Base-by-base conservation (phyloP, 2,113 vertebrate genomes). In the Ceyx margarethae region DNA sequence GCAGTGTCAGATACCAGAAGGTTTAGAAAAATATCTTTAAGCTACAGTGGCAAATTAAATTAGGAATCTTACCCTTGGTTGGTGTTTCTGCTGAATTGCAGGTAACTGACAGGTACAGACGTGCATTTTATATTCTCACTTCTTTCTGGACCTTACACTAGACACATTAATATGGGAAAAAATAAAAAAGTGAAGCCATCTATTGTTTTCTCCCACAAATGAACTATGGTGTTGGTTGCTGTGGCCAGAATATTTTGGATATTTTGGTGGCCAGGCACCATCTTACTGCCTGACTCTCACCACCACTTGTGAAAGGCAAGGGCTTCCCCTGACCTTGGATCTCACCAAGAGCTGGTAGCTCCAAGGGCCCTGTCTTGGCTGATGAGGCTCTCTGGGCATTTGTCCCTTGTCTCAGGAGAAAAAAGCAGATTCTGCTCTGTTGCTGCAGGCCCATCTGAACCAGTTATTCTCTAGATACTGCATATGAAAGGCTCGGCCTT, bases 71-170 rank as follows among this genome's bases (percentile, higher is more conserved):
- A 8, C 37, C 61, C 76, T 75, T 37, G 67, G 71, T 71, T 67
- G 51, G 74, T 7, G 67, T 40, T 93, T 82, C 57, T 83, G 68
- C 28, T 51, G 51, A 25, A 29, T 22, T 21, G 45, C 71, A 26
- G 81, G 84, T 51, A 81, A 9, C 54, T 77, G 66, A 18, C 96
- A 89, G 60, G 92, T 67, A 71, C 72, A 71, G 90, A 77, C 95
- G 31, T 25, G 93, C 46, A 9, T 58, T 67, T 58, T 51, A 3
- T 11, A 0, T 26, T 84, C 75, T 42, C 22, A 0, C 43, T 69
- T 84, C 50, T 94, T 75, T 72, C 50, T 56, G 62, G 33, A 80
- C 43, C 0, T 0, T 25, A 35, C 22, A 13, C 15, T 14, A 68
- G 35, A 58, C 25, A 19, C 3, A 10, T 23, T 60, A 46, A 35